Conservation (phyloP, 2,797 vertebrate genomes). For the Coluber constrictor region DNA sequence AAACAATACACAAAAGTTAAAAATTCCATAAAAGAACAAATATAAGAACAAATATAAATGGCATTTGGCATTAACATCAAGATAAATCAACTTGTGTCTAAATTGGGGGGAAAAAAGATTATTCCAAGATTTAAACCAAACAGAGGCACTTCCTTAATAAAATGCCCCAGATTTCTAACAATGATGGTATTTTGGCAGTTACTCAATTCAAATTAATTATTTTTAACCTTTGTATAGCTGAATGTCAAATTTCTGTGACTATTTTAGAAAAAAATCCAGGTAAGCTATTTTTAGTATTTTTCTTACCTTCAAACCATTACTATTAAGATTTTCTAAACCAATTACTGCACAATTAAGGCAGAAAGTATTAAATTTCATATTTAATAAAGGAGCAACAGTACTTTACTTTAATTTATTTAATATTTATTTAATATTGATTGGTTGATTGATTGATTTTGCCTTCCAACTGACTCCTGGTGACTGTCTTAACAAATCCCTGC, state of each 20-base stretch:
- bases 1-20: too few relatives aligned
- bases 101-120: not conserved
- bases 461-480: not conserved
- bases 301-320: not conserved
- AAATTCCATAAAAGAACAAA: too few relatives aligned
- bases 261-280: not conserved
- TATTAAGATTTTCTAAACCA: not conserved
- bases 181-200: too few relatives aligned
- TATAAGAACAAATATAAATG: too few relatives aligned
- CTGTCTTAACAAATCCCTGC: not conserved
- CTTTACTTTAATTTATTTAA: not conserved
- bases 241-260: not conserved
- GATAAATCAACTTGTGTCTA: not conserved
- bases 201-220: not conserved
- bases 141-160: not conserved
- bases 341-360: not conserved
- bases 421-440: not conserved
- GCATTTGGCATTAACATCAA: conserved; percentile 1
- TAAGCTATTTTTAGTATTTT: not conserved
- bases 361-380: not conserved
- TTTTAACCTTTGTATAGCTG: not conserved
- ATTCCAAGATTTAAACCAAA: not conserved
- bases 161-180: too few relatives aligned
- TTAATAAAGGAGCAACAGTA: not conserved
- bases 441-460: not conserved